Conservation (phyloP, 2,797 vertebrate genomes). For the Spatula clypeata region DNA sequence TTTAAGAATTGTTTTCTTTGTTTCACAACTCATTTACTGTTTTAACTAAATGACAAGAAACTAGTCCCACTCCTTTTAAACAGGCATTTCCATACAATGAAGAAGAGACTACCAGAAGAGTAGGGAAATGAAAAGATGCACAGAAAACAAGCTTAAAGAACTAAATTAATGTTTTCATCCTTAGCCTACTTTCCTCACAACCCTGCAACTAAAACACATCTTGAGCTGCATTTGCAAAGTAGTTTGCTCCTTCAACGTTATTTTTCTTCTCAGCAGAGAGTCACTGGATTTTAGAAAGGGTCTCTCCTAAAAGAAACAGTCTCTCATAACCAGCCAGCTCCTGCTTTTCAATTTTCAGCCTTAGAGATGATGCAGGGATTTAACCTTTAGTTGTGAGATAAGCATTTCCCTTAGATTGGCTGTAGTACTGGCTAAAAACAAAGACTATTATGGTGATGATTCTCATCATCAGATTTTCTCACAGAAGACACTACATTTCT, state of each 20-base stretch:
- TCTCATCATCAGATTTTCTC: neutral
- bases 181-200: neutral
- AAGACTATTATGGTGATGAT: neutral
- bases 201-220: neutral
- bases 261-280: neutral
- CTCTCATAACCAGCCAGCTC: neutral
- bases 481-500: neutral
- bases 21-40: neutral
- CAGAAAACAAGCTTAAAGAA: neutral
- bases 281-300: neutral
- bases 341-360: neutral
- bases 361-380: neutral
- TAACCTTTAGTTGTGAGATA: neutral
- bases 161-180: neutral
- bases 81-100: neutral
- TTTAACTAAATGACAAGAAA: neutral
- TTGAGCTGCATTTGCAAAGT: neutral
- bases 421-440: neutral
- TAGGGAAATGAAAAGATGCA: neutral
- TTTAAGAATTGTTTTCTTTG: neutral
- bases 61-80: neutral
- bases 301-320: neutral
- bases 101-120: neutral
- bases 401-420: neutral
- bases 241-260: neutral